These are phyloP conservation scores for Trichopria drosophilae DNA, from an alignment of 2,888 invertebrate genomes.

Conservation along the genomic window DNA sequence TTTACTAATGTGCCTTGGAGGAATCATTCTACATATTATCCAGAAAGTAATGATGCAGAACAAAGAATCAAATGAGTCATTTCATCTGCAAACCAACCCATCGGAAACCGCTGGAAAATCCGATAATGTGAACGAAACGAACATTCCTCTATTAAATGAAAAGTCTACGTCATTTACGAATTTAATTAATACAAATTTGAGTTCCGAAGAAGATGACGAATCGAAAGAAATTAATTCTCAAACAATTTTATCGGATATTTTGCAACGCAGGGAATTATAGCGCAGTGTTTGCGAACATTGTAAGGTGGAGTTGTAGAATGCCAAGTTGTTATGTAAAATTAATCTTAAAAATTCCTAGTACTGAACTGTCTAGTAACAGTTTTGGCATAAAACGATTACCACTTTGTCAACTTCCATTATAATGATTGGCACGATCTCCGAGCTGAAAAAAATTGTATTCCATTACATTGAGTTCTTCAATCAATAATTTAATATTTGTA, in stretches of 20 bases:
- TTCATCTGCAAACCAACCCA: slow-evolving; percentile 51
- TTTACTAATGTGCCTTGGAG: slow-evolving; percentile 81
- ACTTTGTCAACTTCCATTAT: too few relatives aligned
- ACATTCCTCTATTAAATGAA: slow-evolving; percentile 50
- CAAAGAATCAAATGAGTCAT: slow-evolving; percentile 43
- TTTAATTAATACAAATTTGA: slow-evolving; percentile 52
- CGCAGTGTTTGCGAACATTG: too few relatives aligned
- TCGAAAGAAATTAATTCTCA: slow-evolving; percentile 58
- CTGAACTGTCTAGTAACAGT: too few relatives aligned
- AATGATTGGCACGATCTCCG: too few relatives aligned
- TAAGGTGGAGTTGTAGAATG: too few relatives aligned
- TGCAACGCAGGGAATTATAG: slow-evolving; percentile 57
- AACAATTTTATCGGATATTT: slow-evolving; percentile 61
- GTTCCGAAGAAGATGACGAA: slow-evolving; percentile 51
- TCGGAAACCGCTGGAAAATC: slow-evolving; percentile 40
- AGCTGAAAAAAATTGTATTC: too few relatives aligned
- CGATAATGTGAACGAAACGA: slow-evolving; percentile 47
- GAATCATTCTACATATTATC: slow-evolving; percentile 82
- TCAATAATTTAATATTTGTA: too few relatives aligned
- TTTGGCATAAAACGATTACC: too few relatives aligned
- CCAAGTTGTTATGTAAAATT: too few relatives aligned
- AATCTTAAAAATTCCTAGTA: too few relatives aligned
- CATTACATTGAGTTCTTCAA: too few relatives aligned
- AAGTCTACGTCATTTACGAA: slow-evolving; percentile 56
- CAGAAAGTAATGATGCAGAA: slow-evolving; percentile 64